Conservation (phyloP, 2,113 vertebrate species). For the Engraulis encrasicolus region DNA sequence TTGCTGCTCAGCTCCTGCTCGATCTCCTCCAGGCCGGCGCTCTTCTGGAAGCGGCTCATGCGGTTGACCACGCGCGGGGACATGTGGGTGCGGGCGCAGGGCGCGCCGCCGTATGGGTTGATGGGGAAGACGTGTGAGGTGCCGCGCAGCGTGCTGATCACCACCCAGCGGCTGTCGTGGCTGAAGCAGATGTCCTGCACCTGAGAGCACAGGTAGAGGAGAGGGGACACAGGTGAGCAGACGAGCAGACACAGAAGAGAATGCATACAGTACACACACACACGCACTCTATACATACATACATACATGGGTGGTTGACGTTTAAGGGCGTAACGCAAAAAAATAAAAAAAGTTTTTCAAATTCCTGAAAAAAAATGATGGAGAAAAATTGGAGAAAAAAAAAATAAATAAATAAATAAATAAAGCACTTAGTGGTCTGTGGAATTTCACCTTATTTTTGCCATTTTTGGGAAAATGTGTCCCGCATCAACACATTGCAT, state of each 20-base stretch:
- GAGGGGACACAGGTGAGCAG: too few relatives aligned
- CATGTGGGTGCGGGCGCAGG: slow-evolving; percentile 95
- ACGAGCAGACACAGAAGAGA: neutral
- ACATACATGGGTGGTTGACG: too few relatives aligned
- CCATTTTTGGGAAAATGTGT: too few relatives aligned
- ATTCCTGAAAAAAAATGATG: too few relatives aligned
- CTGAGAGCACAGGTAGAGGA: slow-evolving; percentile 65
- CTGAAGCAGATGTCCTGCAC: slow-evolving; percentile 99
- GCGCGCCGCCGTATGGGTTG: slow-evolving; percentile 92
- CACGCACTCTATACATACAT: neutral
- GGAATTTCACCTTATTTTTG: too few relatives aligned
- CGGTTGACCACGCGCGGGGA: slow-evolving; percentile 95
- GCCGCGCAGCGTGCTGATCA: slow-evolving; percentile 93
- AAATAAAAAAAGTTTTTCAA: too few relatives aligned
- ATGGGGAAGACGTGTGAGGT: slow-evolving; percentile 96
- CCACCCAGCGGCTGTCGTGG: slow-evolving; percentile 97
- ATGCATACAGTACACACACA: too few relatives aligned
- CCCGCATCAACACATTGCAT: too few relatives aligned
- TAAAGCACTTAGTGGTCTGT: too few relatives aligned
- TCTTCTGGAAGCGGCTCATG: slow-evolving; percentile 98
- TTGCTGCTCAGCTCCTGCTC: slow-evolving; percentile 92
- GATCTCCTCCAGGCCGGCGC: slow-evolving; percentile 95
- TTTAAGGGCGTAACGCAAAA: too few relatives aligned
- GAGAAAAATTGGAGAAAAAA: too few relatives aligned
- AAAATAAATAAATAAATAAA: too few relatives aligned